Conservation (phyloP, 2,113 vertebrate species). For the Ciconia maguari region DNA sequence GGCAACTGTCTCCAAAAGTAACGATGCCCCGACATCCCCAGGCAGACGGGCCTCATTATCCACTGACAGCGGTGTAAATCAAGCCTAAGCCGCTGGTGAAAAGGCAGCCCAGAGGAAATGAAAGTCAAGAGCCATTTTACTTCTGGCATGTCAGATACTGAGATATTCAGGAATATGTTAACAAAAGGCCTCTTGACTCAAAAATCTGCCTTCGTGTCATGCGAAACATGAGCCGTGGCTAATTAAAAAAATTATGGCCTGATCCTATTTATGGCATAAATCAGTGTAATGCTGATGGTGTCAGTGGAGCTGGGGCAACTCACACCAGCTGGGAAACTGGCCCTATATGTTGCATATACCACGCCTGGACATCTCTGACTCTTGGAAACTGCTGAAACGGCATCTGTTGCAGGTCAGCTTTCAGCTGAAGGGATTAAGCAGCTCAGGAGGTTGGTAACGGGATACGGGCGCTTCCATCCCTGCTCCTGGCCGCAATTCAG, state of each 20-base stretch:
- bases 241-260: neutral
- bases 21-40: neutral
- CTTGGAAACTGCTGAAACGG: neutral
- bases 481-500: neutral
- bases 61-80: neutral
- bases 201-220: neutral
- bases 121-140: neutral
- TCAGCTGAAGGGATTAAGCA: slow-evolving; percentile 42
- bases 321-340: neutral
- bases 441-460: neutral
- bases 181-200: slow-evolving; percentile 32
- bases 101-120: neutral
- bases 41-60: neutral
- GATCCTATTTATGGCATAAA: neutral
- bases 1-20: neutral
- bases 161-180: neutral
- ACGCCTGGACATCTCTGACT: neutral
- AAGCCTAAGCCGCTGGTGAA: neutral
- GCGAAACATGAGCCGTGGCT: neutral
- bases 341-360: neutral
- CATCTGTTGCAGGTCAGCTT: slow-evolving; percentile 49
- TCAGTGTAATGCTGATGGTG: neutral
- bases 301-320: neutral
- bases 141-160: neutral
- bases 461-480: neutral